A percentile compares a stretch with the other conserved stretches of the same genome.
Evolutionary conservation across 2,888 invertebrate species (phyloP).

Genomic region (Amiota communis): DNA sequence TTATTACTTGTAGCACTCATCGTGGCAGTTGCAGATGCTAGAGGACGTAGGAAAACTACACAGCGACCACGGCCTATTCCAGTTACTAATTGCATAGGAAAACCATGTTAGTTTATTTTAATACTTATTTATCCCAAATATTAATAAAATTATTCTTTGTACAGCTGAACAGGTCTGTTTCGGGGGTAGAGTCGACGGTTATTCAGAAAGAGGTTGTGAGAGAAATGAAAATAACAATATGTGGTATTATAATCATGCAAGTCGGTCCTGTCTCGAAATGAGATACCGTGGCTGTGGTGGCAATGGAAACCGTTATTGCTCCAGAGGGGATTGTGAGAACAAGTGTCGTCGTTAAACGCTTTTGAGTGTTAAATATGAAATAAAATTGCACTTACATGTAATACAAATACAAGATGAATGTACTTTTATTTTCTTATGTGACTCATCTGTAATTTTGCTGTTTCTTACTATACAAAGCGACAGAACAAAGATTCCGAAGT

Average conservation of each 20-base stretch:
- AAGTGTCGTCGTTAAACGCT: slow-evolving; percentile 12
- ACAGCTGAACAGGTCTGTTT: slow-evolving; percentile 3
- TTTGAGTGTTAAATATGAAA: not conserved
- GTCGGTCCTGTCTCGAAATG: slow-evolving; percentile 2
- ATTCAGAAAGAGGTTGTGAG: not conserved
- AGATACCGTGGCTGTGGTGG: slow-evolving; percentile 29
- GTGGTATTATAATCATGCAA: slow-evolving; percentile 20
- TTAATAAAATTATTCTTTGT: not conserved
- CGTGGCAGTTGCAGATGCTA: not conserved
- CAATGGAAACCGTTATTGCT: slow-evolving; percentile 31
- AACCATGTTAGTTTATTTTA: slow-evolving; percentile 2
- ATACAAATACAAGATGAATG: too few relatives aligned
- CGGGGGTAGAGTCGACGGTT: not conserved
- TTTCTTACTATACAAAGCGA: too few relatives aligned
- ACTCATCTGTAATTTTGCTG: too few relatives aligned
- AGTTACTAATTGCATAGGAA: slow-evolving; percentile 25
- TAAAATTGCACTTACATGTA: too few relatives aligned
- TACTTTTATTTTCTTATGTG: not conserved
- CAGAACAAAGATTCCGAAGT: too few relatives aligned
- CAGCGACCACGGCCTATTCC: too few relatives aligned
- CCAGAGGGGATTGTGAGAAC: slow-evolving; percentile 23
- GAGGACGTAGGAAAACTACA: not conserved
- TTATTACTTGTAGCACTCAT: not conserved
- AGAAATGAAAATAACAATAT: not conserved
- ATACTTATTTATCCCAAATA: not conserved